Base-by-base conservation (phyloP, 2,888 invertebrate species). In the Diplolepis rosae region DNA sequence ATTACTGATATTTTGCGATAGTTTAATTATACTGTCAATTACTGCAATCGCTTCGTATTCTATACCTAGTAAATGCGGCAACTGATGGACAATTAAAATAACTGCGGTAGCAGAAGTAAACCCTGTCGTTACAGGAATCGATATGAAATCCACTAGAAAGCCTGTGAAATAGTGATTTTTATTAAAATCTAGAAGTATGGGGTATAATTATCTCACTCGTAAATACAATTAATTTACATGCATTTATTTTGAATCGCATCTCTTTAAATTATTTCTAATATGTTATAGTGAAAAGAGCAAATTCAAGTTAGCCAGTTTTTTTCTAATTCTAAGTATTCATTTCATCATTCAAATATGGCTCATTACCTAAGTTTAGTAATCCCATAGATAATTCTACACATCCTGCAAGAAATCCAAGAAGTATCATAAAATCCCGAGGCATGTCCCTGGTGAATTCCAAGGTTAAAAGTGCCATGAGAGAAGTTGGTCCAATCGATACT, bases 401-500 rank as follows among this genome's bases (percentile, higher is more conserved):
- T 30, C 97, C 97, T 6, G 94, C 92, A 7, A 96, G 89, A 87
- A 97, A 95, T 27, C 94, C 92, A 22, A 97, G 90, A 68, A 96
- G 91, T 74, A 95, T 91, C 9, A 94, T 93, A 85, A 93, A 94
- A 83, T 95, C 93, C 0, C 93, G 85, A 1, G 95, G 93, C 80
- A 94, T 91, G 27, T 92, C 92, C 73, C 91, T 90, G 66, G 94
- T 94, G 80, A 92, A 93, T 83, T 95, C 94, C 75, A 93, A 90
- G 35, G 95, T 95, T 82, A 98, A 90, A 66, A 98, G 91, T 45
- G 97, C 94, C 96, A 98, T 96, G 72, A 98, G 92, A 80, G 97
- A 96, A 0, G 98, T 97, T 0, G 98, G 97, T n/a, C 98, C 96
- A 77, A 96, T 95, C 0, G 95, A 95, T 2, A 95, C 95, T 90